phyloP scores from a whole-genome alignment of 1,140 invertebrate genomes.

The Dendrolimus kikuchii region DNA sequence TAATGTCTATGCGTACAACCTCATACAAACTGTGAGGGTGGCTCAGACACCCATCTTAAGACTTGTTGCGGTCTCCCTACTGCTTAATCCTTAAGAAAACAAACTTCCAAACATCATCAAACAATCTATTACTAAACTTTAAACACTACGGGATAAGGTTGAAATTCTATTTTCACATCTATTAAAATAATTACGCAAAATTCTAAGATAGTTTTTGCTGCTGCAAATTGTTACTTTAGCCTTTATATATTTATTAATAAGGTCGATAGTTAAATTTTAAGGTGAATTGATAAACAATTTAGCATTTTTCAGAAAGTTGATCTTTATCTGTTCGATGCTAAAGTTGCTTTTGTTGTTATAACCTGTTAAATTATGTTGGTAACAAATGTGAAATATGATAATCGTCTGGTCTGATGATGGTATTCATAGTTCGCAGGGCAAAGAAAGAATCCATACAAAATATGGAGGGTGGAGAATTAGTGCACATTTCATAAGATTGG shows the following conservation, averaged over 20 bases:
- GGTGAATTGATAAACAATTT: too few relatives aligned
- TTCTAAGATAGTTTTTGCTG: too few relatives aligned
- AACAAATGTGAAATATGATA: conserved; percentile 62
- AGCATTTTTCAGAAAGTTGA: background rate
- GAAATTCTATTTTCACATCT: too few relatives aligned
- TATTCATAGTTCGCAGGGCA: conserved; percentile 58
- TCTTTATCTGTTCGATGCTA: background rate
- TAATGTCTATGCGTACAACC: conserved; percentile 48
- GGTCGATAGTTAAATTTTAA: too few relatives aligned
- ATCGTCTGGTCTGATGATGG: conserved; percentile 56
- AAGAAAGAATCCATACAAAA: conserved; percentile 49
- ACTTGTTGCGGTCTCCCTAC: conserved; percentile 41
- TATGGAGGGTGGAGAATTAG: conserved; percentile 35
- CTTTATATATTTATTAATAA: too few relatives aligned
- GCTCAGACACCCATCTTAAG: conserved; percentile 43
- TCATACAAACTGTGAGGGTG: conserved; percentile 45
- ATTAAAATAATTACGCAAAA: too few relatives aligned
- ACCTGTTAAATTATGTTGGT: conserved; percentile 16
- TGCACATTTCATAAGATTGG: conserved; percentile 23
- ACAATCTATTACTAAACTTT: too few relatives aligned
- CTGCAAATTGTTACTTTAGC: too few relatives aligned
- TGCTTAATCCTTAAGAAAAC: conserved; percentile 6
- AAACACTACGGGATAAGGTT: too few relatives aligned
- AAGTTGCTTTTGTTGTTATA: conserved; percentile 4
- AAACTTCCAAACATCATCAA: background rate